Percentiles rank a stretch among this genome's conserved stretches.
These are phyloP conservation scores for Aegypius monachus DNA, from an alignment of 2,113 vertebrate species.

Conservation along the genomic window DNA sequence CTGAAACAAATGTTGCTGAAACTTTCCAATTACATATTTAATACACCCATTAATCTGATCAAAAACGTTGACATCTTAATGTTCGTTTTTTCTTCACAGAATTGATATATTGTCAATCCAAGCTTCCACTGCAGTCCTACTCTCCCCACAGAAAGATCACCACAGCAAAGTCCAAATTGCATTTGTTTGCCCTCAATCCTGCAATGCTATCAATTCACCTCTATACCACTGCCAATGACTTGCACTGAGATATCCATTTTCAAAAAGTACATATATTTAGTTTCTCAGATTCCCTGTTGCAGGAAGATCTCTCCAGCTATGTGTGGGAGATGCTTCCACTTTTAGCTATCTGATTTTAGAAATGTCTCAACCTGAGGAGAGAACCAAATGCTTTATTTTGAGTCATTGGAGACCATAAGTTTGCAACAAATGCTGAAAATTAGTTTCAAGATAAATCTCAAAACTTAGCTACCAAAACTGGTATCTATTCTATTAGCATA, in stretches of 20 bases:
- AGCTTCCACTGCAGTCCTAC: not conserved
- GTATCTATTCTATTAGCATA: not conserved
- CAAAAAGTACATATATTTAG: not conserved
- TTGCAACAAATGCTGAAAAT: not conserved
- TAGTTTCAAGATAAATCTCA: not conserved
- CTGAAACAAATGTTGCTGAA: not conserved
- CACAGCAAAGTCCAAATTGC: not conserved
- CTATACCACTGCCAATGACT: not conserved
- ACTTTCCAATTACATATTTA: not conserved
- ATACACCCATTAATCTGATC: not conserved
- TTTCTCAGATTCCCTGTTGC: not conserved
- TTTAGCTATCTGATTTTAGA: not conserved
- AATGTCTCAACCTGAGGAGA: not conserved
- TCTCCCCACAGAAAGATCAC: not conserved
- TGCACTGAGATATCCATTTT: not conserved
- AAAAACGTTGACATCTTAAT: not conserved
- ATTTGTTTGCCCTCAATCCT: not conserved
- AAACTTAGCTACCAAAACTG: not conserved
- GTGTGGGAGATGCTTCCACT: not conserved
- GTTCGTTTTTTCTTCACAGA: not conserved
- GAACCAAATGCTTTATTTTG: not conserved
- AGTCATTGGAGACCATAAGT: not conserved
- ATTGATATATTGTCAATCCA: not conserved
- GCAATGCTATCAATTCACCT: not conserved
- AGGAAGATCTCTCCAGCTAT: not conserved